Evolutionary conservation across 2,797 vertebrate species (phyloP).

Genomic region (Bryconaethiops microstoma): DNA sequence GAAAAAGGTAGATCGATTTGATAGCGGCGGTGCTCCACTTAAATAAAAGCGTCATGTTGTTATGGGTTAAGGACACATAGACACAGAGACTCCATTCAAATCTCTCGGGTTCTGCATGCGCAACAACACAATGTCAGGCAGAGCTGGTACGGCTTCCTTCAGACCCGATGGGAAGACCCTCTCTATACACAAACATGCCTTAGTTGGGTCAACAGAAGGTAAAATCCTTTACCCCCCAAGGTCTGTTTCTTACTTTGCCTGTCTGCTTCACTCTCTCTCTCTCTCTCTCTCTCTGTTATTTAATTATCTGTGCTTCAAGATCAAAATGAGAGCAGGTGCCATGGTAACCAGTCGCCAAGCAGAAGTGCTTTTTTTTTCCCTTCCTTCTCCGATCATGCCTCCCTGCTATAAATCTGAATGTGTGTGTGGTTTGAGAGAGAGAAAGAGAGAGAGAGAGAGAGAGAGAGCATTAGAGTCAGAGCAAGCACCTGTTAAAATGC

Average conservation of each 20-base stretch:
- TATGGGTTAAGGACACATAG: not conserved
- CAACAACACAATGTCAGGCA: not conserved
- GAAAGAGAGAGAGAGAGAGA: constrained; percentile 4
- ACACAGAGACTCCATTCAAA: not conserved
- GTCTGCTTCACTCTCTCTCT: not conserved
- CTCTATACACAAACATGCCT: constrained; percentile 8
- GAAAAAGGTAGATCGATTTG: constrained; percentile 37
- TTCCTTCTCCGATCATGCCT: constrained; percentile 18
- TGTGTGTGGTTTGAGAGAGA: constrained; percentile 6
- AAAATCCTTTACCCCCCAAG: not conserved
- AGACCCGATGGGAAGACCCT: constrained; percentile 1
- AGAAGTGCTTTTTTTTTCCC: constrained; percentile 26
- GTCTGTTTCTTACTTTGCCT: not conserved
- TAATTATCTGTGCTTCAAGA: constrained; percentile 55
- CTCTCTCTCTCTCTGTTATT: constrained; percentile 30
- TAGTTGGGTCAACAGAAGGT: not conserved
- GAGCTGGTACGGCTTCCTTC: not conserved
- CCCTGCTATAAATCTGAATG: constrained; percentile 17
- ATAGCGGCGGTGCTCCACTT: constrained; percentile 38
- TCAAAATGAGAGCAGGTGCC: constrained; percentile 54
- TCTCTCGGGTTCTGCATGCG: not conserved
- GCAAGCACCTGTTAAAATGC: constrained; percentile 46
- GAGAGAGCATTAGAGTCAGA: not conserved
- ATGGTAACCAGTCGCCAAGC: constrained; percentile 59
- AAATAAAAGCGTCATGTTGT: constrained; percentile 27